Evolutionary conservation across 2,888 invertebrate genomes (phyloP).

Genomic region (Perizoma flavofasciatum): DNA sequence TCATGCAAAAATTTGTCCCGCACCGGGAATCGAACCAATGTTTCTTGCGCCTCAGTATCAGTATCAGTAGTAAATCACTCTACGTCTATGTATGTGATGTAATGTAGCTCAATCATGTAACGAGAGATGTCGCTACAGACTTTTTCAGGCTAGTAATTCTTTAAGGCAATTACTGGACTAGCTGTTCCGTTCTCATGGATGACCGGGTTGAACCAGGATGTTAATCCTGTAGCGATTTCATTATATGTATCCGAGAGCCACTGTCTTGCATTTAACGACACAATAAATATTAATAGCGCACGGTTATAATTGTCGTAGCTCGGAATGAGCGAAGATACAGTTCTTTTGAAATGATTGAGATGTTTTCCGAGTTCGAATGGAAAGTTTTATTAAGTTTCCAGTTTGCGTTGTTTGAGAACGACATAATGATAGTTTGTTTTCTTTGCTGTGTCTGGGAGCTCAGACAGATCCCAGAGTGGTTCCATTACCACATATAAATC

Average conservation of each 20-base stretch:
- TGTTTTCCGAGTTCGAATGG: neutral
- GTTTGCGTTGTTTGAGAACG: too few relatives aligned
- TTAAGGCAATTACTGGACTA: neutral
- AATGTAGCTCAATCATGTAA: too few relatives aligned
- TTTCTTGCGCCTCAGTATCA: too few relatives aligned
- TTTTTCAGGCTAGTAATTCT: too few relatives aligned
- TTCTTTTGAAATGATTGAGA: neutral
- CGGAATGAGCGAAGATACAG: conserved; percentile 5
- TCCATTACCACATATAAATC: too few relatives aligned
- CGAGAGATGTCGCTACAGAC: too few relatives aligned
- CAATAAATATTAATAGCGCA: conserved; percentile 19
- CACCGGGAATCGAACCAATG: too few relatives aligned
- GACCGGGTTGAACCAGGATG: neutral
- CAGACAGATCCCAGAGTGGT: too few relatives aligned
- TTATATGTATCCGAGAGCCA: conserved; percentile 3
- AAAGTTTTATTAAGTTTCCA: neutral
- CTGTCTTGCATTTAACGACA: conserved; percentile 18
- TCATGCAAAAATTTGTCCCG: too few relatives aligned
- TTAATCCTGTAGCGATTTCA: neutral
- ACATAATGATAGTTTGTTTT: too few relatives aligned
- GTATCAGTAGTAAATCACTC: too few relatives aligned
- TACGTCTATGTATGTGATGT: too few relatives aligned
- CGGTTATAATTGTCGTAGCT: conserved; percentile 20
- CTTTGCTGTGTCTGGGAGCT: neutral
- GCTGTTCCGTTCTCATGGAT: neutral